Percentiles rank a stretch among this genome's conserved stretches.
phyloP scores from a whole-genome alignment of 2,113 vertebrate genomes.

The Psittacula cyanocephala region DNA sequence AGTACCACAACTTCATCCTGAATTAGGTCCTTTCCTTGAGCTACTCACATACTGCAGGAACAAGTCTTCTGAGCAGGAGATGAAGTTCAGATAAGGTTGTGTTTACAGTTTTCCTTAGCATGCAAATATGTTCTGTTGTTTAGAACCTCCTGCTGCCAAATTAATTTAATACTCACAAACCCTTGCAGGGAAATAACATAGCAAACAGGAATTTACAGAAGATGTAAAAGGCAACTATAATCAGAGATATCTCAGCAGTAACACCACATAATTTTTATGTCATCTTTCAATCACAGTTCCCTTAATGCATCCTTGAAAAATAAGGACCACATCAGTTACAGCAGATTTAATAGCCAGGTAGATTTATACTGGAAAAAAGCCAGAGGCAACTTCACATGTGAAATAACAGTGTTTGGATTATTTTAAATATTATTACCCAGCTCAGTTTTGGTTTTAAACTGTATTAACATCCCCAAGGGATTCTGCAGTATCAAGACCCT shows the following conservation, averaged over 20 bases:
- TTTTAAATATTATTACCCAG: not conserved
- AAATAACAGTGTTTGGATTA: constrained; percentile 28
- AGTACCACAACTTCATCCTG: not conserved
- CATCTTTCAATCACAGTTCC: not conserved
- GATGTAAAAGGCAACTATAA: not conserved
- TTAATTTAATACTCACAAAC: not conserved
- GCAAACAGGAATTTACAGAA: not conserved
- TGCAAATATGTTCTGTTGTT: not conserved
- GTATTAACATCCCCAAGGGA: not conserved
- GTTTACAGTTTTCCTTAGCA: not conserved
- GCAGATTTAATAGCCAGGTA: constrained; percentile 27
- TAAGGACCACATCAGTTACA: not conserved
- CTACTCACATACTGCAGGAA: not conserved
- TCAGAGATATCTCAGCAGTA: not conserved
- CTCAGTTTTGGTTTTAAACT: not conserved
- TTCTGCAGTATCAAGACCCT: not conserved
- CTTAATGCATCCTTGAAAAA: constrained; percentile 17
- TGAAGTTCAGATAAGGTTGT: not conserved
- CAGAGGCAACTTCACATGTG: constrained; percentile 10
- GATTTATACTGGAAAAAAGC: not conserved
- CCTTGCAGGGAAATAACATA: not conserved
- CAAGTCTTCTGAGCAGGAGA: not conserved
- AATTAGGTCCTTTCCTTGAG: not conserved
- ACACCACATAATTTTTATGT: not conserved
- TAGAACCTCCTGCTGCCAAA: not conserved